Percentiles rank a stretch among this genome's conserved stretches.
Evolutionary conservation across 2,888 invertebrate species (phyloP).

Genomic region (Synanthedon myopaeformis): DNA sequence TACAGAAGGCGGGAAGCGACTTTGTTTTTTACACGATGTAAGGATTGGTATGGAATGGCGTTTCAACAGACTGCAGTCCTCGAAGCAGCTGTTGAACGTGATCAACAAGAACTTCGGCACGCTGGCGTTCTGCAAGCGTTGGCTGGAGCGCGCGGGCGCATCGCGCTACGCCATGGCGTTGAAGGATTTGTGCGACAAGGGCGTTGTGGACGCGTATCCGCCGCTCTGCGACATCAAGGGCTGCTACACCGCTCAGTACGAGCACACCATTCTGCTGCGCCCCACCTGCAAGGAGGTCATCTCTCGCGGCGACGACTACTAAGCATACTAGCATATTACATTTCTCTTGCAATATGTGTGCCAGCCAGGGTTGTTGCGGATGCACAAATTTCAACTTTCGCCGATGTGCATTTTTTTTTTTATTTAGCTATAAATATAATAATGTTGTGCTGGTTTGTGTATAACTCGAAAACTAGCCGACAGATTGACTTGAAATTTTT

Average conservation of each 20-base stretch:
- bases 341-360: too few relatives aligned
- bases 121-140: conserved; percentile 97
- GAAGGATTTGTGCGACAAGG: conserved; percentile 98
- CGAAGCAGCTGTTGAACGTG: conserved; percentile 89
- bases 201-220: conserved; percentile 97
- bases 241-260: conserved; percentile 99
- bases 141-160: conserved; percentile 97
- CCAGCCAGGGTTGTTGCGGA: too few relatives aligned
- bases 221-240: conserved; percentile 97
- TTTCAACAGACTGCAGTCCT: conserved; percentile 81
- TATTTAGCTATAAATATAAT: too few relatives aligned
- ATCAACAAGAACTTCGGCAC: conserved; percentile 98
- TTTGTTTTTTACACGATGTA: too few relatives aligned
- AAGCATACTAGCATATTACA: conserved; percentile 23
- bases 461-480: too few relatives aligned
- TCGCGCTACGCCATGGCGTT: conserved; percentile 98
- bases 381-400: too few relatives aligned
- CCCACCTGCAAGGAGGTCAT: conserved; percentile 99
- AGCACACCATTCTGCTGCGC: conserved; percentile 96
- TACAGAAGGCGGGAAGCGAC: too few relatives aligned
- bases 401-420: too few relatives aligned
- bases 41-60: neutral
- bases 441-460: too few relatives aligned
- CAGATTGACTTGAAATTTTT: too few relatives aligned
- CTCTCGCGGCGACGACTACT: conserved; percentile 96